Percentiles rank a stretch among this genome's conserved stretches.
These are phyloP conservation scores for Lichenostomus cassidix DNA, from an alignment of 2,113 vertebrate genomes.

Conservation along the genomic window DNA sequence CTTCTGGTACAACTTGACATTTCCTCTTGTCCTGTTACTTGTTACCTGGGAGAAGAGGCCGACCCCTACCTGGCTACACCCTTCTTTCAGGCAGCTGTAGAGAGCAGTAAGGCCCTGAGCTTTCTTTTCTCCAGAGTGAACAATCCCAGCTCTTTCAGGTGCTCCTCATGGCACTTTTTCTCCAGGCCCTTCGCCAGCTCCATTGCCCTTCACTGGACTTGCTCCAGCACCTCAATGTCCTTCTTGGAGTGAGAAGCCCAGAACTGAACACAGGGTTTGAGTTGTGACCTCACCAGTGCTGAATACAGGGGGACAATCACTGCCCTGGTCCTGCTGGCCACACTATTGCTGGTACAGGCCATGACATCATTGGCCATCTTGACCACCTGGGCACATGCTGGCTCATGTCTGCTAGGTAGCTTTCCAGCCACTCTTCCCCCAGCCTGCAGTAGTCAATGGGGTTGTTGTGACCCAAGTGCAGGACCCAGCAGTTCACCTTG, in stretches of 20 bases:
- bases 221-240: not conserved
- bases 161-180: not conserved
- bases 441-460: not conserved
- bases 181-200: not conserved
- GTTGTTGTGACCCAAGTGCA: not conserved
- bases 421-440: not conserved
- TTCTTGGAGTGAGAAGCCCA: not conserved
- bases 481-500: not conserved
- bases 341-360: not conserved
- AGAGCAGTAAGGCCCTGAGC: not conserved
- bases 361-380: not conserved
- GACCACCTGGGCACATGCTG: not conserved
- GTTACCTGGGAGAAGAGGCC: not conserved
- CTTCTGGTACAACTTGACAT: fast-evolving
- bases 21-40: not conserved
- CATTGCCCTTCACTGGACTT: not conserved
- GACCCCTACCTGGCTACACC: not conserved
- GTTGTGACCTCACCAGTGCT: not conserved
- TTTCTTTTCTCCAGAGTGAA: not conserved
- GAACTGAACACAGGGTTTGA: not conserved
- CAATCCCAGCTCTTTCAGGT: not conserved
- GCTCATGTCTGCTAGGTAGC: not conserved
- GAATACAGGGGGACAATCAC: fast-evolving
- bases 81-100: not conserved
- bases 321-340: not conserved